These are phyloP conservation scores for Ichneumon xanthorius DNA, from an alignment of 2,888 invertebrate genomes.

Conservation along the genomic window DNA sequence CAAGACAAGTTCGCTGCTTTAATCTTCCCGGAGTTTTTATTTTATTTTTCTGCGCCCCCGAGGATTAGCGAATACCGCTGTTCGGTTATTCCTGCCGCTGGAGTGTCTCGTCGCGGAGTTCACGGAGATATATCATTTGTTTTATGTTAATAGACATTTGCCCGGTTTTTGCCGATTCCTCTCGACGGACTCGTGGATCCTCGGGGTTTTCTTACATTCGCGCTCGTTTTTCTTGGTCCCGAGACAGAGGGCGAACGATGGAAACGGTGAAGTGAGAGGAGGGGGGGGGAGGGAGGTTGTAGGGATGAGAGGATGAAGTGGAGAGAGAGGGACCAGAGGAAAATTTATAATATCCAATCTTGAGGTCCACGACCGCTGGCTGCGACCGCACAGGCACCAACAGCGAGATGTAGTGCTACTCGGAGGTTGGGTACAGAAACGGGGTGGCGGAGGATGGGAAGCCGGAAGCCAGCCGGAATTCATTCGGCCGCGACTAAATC, in stretches of 20 bases:
- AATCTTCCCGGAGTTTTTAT: background rate
- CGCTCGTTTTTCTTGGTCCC: background rate
- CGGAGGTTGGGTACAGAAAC: background rate
- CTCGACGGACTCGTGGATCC: background rate
- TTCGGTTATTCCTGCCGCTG: background rate
- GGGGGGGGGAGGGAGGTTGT: background rate
- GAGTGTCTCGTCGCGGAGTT: background rate
- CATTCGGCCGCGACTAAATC: constrained; percentile 63
- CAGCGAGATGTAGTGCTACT: constrained; percentile 31
- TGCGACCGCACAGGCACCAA: constrained; percentile 47
- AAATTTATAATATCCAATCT: constrained; percentile 62
- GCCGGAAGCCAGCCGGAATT: constrained; percentile 58
- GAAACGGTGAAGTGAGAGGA: background rate
- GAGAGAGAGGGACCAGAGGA: constrained; percentile 20
- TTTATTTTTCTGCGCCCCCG: background rate
- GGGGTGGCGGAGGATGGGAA: constrained; percentile 14
- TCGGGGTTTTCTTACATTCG: background rate
- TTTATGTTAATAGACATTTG: background rate
- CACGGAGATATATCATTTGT: background rate
- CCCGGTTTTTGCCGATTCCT: background rate
- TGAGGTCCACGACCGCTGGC: constrained; percentile 41
- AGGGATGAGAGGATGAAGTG: background rate
- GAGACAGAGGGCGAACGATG: constrained; percentile 1
- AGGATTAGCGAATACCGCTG: background rate
- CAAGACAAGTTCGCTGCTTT: constrained; percentile 12